Evolutionary conservation across 1,140 invertebrate genomes (phyloP), one percentile per base, ranked within the genome.

Genomic region (Drosophila ambigua): DNA sequence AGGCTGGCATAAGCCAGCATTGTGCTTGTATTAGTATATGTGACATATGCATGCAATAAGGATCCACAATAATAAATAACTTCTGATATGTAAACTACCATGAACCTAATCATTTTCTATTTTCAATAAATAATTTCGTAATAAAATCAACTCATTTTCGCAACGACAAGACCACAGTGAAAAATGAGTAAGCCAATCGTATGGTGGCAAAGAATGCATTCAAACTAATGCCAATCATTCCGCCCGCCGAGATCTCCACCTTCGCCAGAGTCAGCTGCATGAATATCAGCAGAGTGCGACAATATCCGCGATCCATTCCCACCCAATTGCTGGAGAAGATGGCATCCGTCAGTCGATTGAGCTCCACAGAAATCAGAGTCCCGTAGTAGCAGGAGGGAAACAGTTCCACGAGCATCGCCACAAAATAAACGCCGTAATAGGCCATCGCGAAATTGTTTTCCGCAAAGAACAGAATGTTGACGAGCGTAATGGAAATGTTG

Each of bases 321-420:
- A 72, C 13, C 49, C 58, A 63, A 31, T 74, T 65, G 31, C 73
- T 75, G 2, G 73, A 76, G 5, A 75, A 76, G 24, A 76, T 66
- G 3, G 72, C 55, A 11, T 74, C 39, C 23, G 72, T 60, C 1
- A 75, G 23, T 0, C 31, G 8, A 26, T 39, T 15, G 54, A 75
- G 60, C 7, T 76, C 72, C 1, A 67, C n/a, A 39, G 49, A 51
- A 16, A 67, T 54, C 31, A 76, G 28, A 0, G 62, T 75, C n/a
- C 72, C 72, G 4, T 67, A 76, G 13, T 76, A 75, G 51, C 71
- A 75, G 16, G 43, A 48, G 0, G 72, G 73, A 35, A 76, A 76
- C 0, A 76, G 24, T 9, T 75, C 71, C 28, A 75, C 23, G 2
- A 52, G 35, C 72, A 75, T 75, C 3, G 72, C 64, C 2, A 74